Base-by-base conservation (phyloP, 2,113 vertebrate genomes). In the Polyodon spathula region DNA sequence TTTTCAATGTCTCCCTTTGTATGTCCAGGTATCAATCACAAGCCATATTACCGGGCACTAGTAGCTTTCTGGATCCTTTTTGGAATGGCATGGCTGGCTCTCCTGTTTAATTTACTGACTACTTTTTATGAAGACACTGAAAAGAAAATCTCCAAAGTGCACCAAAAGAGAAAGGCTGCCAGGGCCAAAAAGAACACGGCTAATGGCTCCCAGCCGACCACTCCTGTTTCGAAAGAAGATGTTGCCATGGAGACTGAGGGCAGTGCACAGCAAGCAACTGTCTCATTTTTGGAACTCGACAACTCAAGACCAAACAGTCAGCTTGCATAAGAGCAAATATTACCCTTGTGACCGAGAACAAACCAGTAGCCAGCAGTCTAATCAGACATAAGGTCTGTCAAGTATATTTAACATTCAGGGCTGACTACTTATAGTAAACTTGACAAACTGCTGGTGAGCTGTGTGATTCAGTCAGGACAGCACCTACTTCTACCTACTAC, bases 31-130 rank as follows among this genome's bases (percentile, higher is more conserved):
- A 8, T 54, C 61, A 77, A 55, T 60, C 80, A 75, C 52, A 69
- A 83, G 27, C 41, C 51, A 16, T 74, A 71, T 52, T 87, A 83
- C 39, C 40, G 69, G 51, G 27, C 14, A 0, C 37, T 83, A 1
- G 68, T 78, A 54, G 68, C 68, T 3, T 70, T 81, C 66, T 83
- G 83, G 84, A 79, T 78, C 66, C 60, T 77, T 8, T 85, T 81
- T 5, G 78, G 79, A 15, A 78, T 87, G 64, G 71, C 77, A 54
- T 87, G 82, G 79, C 77, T 82, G 56, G 74, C 78, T 53, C 68
- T 86, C 27, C 66, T 88, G 2, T 83, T 86, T 68, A 76, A 82
- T 68, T 68, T 88, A 57, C 52, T 86, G 69, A 78, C 65, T 70
- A 74, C 66, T 0, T 5, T 74, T 40, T 40, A 83, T 11, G 75